Evolutionary conservation across 2,888 invertebrate species (phyloP), one percentile per base, ranked within the genome.

Genomic region (Pseudococcus viburni): DNA sequence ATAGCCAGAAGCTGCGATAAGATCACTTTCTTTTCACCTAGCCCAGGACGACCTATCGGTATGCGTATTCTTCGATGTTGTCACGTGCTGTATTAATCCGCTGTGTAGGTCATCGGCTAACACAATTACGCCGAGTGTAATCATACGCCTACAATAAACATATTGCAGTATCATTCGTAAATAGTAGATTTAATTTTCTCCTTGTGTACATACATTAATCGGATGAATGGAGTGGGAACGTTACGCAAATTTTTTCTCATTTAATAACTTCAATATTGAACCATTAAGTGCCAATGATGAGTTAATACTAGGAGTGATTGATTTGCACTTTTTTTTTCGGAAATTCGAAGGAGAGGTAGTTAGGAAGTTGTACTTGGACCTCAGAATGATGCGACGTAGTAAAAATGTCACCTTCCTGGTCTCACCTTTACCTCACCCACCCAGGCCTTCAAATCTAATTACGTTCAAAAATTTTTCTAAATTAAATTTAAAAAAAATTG

Each of bases 11-110:
- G 80, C 80, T 83, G 46, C 64, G 64, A 64, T 64, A 19, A 19
- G 33, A 73, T 83, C 46, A 46, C 80, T 83, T 83, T 83, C 80
- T 83, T 83, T 83, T 83, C 80, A 46, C 80, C 46, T 73, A 73
- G 68, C 22, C 68, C 26, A 12, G 33, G 33, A 73, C 73, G 33
- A 73, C 73, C 73, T 46, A 83, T 46, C 11, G 80, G 80, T 83
- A 83, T 83, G 80, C 80, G 19, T 83, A 42, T 46, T 19, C 46
- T 19, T 19, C 80, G 80, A 17, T 19, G 19, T 83, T 46, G 80
- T 83, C 80, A 46, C 80, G 80, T 83, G 80, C 80, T 46, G 19
- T 17, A 46, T 83, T 46, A 22, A 42, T 83, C 46, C 19, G 80
- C 19, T 83, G 80, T 46, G 22, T 83, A 83, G 46, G 80, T 83